Percentiles rank a stretch among this genome's conserved stretches.
These are phyloP conservation scores for Myotis findleyi DNA, from an alignment of 2,797 vertebrate species.

Conservation along the genomic window DNA sequence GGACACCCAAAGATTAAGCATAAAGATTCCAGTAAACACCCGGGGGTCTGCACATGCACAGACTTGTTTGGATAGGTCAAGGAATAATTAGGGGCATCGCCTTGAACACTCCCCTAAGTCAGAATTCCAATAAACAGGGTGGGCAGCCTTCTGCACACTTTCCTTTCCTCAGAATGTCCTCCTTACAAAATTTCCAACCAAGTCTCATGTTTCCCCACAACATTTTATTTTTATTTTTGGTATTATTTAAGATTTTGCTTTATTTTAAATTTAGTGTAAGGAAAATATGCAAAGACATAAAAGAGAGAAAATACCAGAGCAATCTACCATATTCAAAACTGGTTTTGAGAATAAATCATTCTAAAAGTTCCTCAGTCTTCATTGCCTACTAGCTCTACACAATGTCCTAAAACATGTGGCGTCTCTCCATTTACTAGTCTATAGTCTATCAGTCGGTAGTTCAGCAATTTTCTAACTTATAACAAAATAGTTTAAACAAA, in stretches of 20 bases:
- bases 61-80: too few relatives aligned
- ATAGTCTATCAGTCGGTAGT: not conserved
- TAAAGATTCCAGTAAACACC: too few relatives aligned
- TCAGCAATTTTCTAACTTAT: not conserved
- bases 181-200: too few relatives aligned
- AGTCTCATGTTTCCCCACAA: too few relatives aligned
- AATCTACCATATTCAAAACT: not conserved
- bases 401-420: not conserved
- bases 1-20: too few relatives aligned
- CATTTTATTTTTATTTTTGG: not conserved
- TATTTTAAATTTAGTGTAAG: not conserved
- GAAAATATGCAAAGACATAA: not conserved
- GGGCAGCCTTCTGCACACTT: too few relatives aligned
- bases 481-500: slow-evolving; percentile 42
- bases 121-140: too few relatives aligned
- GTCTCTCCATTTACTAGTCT: not conserved
- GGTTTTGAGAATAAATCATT: slow-evolving; percentile 13
- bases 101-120: too few relatives aligned
- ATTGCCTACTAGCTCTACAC: not conserved
- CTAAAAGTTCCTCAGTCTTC: not conserved
- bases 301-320: not conserved
- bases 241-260: slow-evolving; percentile 39
- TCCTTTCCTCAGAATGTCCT: too few relatives aligned
- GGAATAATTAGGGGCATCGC: too few relatives aligned
- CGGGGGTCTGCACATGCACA: too few relatives aligned